Evolutionary conservation across 2,888 invertebrate genomes (phyloP), one percentile per base, ranked within the genome.

Genomic region (Stegophylla sp.): DNA sequence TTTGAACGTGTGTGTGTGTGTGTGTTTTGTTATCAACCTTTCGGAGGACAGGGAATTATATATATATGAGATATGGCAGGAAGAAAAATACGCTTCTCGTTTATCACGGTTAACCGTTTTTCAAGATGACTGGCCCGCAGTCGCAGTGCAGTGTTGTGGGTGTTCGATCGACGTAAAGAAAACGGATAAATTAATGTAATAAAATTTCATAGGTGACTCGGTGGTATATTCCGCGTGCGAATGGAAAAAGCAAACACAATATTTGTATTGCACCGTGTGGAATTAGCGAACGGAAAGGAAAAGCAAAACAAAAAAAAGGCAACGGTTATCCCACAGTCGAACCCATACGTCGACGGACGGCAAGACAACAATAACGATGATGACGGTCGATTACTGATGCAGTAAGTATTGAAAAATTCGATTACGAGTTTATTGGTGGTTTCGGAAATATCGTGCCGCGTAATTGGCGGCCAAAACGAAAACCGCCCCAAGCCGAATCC

Each of bases 51-150:
- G 20, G 20, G 28, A 51, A 51, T 51, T 53, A 73, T 61, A 13
- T 61, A 53, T 59, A 23, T 59, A 23, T 59, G 3, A 15, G n/a
- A n/a, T 34, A 23, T 34, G 71, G 41, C 41, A 56, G 10, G 41
- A 56, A n/a, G 28, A 53, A 64, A 66, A 75, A 26, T 53, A 66
- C 53, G 41, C 41, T 53, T 51, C 64, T 53, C 51, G n/a, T 75
- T 75, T 66, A 75, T 75, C 75, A 75, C 13, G 26, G 75, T 75
- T 64, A 64, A 63, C 74, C 20, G 41, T 74, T 74, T 64, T 66
- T 66, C 75, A 26, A 75, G 43, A 75, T 53, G 53, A 66, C 75
- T 53, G 51, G 17, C 34, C 1, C n/a, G n/a, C n/a, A n/a, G n/a
- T n/a, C n/a, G n/a, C n/a, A n/a, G n/a, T n/a, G n/a, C n/a, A n/a